Evolutionary conservation across 2,113 vertebrate species (phyloP).

Genomic region (Ardeotis arabs): DNA sequence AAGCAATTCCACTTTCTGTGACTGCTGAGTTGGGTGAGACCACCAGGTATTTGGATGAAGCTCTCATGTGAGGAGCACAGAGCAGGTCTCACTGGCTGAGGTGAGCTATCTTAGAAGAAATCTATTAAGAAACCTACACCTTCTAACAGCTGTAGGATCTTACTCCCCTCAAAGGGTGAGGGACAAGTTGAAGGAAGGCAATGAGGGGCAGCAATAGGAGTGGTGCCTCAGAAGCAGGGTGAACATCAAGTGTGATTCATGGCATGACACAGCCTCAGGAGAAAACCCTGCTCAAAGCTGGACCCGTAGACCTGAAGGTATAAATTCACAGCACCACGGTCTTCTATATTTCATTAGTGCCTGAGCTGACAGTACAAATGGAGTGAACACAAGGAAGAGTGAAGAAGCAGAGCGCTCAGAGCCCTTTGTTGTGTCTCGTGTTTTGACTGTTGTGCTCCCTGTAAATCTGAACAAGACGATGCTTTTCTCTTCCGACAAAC

Average conservation of each 20-base stretch:
- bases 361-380: not conserved
- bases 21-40: not conserved
- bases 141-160: not conserved
- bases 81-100: not conserved
- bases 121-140: not conserved
- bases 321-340: not conserved
- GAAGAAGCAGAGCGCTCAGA: not conserved
- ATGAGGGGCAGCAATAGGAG: not conserved
- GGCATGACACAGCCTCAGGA: not conserved
- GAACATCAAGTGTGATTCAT: accelerated
- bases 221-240: not conserved
- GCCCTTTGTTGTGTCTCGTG: not conserved
- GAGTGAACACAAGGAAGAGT: accelerated
- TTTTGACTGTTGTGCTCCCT: not conserved
- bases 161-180: not conserved
- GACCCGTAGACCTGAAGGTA: no score
- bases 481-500: not conserved
- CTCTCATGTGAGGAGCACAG: not conserved
- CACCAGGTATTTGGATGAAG: not conserved
- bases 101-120: not conserved
- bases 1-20: accelerated
- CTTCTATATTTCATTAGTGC: not conserved
- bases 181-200: not conserved
- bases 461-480: not conserved
- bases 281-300: not conserved